Evolutionary conservation across 2,113 vertebrate genomes (phyloP).

Genomic region (Istiophorus platypterus): DNA sequence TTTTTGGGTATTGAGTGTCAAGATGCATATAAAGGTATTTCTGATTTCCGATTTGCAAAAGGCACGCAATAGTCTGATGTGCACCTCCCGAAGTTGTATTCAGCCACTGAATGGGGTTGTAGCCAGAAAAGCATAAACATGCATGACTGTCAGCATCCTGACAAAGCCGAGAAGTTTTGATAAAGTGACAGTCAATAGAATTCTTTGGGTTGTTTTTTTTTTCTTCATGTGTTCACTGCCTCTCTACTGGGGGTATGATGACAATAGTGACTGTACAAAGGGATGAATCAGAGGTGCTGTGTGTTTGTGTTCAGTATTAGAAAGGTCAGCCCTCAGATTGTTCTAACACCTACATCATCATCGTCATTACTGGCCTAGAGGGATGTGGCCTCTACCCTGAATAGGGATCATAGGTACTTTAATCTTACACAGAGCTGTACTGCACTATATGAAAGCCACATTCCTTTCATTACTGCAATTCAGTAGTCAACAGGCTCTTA

Average conservation of each 20-base stretch:
- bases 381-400: slow-evolving; percentile 36
- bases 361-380: slow-evolving; percentile 19
- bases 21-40: background rate
- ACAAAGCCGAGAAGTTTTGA: background rate
- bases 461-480: slow-evolving; percentile 42
- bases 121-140: background rate
- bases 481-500: slow-evolving; percentile 20
- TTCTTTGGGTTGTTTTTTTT: background rate
- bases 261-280: slow-evolving; percentile 34
- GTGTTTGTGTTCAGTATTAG: slow-evolving; percentile 7
- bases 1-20: background rate
- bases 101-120: background rate
- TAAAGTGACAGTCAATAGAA: background rate
- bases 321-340: slow-evolving; percentile 52
- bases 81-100: too few relatives aligned
- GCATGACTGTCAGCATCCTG: background rate
- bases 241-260: background rate
- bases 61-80: too few relatives aligned
- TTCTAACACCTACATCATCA: slow-evolving; percentile 31
- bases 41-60: background rate
- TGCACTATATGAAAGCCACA: slow-evolving; percentile 1
- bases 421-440: slow-evolving; percentile 32
- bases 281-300: slow-evolving; percentile 64
- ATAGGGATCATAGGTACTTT: slow-evolving; percentile 55
- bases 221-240: background rate